phyloP scores from a whole-genome alignment of 2,888 invertebrate species.

The Mycalesis mineus region DNA sequence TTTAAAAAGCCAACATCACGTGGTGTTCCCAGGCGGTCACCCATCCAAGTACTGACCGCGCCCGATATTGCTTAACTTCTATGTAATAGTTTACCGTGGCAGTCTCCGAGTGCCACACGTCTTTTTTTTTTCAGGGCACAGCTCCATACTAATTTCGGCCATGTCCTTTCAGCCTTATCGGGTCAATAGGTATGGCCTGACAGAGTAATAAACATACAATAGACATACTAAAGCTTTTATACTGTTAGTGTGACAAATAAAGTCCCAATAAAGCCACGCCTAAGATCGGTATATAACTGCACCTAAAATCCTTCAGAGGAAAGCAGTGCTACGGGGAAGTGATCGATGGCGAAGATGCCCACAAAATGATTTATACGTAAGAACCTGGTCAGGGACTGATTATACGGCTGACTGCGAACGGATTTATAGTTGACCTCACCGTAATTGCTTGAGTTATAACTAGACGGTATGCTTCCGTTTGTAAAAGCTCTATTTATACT shows the following conservation, averaged over 20 bases:
- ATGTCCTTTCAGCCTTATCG: no score
- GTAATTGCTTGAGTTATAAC: conserved; percentile 18
- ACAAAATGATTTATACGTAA: conserved; percentile 36
- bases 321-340: conserved; percentile 22
- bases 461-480: conserved; percentile 6
- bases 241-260: no score
- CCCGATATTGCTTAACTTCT: conserved; percentile 44
- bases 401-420: conserved; percentile 37
- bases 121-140: no score
- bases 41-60: conserved; percentile 52
- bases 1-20: conserved; percentile 47
- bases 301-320: conserved; percentile 15
- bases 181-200: no score
- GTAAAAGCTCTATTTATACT: not conserved
- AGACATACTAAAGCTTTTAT: no score
- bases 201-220: no score
- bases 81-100: no score
- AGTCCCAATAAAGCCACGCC: no score
- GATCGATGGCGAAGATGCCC: conserved; percentile 35
- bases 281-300: not conserved
- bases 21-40: conserved; percentile 53
- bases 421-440: conserved; percentile 38
- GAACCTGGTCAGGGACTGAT: conserved; percentile 34
- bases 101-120: no score
- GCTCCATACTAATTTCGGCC: no score